These are phyloP conservation scores for Caenorhabditis remanei DNA, from an alignment of 1,140 invertebrate genomes.

Conservation along the genomic window DNA sequence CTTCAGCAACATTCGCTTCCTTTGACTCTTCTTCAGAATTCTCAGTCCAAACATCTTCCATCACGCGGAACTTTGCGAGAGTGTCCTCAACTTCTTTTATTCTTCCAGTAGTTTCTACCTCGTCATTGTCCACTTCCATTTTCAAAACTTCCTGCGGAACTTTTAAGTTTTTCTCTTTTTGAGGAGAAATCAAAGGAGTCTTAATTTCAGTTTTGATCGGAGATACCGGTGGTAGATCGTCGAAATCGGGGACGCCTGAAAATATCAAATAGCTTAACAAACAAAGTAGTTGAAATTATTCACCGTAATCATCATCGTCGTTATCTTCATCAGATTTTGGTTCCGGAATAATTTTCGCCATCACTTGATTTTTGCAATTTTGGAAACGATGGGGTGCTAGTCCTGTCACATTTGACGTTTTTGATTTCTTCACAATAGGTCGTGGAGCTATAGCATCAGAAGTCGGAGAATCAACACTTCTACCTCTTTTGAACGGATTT, in stretches of 20 bases:
- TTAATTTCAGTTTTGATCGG: neutral
- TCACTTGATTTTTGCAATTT: neutral
- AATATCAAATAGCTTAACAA: neutral
- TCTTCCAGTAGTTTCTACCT: neutral
- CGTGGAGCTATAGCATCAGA: constrained; percentile 24
- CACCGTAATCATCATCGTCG: constrained; percentile 15
- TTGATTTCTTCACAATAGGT: constrained; percentile 35
- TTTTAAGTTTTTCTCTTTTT: neutral
- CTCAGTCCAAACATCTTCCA: constrained; percentile 43
- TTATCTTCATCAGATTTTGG: constrained; percentile 4
- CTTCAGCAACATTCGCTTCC: neutral
- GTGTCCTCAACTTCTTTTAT: neutral
- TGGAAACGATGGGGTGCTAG: neutral
- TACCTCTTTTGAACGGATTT: constrained; percentile 38
- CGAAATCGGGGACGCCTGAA: constrained; percentile 47
- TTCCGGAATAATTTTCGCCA: neutral
- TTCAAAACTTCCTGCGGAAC: neutral
- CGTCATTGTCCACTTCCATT: constrained; percentile 33
- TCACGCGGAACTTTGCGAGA: constrained; percentile 7
- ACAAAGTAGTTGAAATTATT: neutral
- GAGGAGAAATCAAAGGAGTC: neutral
- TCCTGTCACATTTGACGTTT: neutral
- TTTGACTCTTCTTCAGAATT: neutral
- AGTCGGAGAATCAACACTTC: neutral
- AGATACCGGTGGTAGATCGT: neutral